Evolutionary conservation across 2,797 vertebrate genomes (phyloP), one percentile per base, ranked within the genome.

Genomic region (Parambassis ranga): DNA sequence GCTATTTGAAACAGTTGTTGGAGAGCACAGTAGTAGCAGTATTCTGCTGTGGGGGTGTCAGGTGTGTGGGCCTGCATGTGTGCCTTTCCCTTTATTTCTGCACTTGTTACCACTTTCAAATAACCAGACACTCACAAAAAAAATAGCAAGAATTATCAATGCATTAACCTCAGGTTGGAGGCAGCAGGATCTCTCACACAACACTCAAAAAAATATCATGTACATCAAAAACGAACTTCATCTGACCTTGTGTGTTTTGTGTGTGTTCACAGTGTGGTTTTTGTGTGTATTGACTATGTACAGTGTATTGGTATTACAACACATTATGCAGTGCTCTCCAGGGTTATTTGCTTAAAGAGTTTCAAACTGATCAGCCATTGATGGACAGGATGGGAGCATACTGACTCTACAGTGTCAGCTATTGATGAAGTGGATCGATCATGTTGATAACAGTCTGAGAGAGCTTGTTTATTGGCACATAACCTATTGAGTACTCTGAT

Each of bases 361-460:
- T 81, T 79, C 56, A 69, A 68, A 79, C 71, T 81, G 75, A 82
- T 83, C 53, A 61, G 77, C 23, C 44, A 62, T 31, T 80, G 81
- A 87, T 85, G 74, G 76, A 82, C 76, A 81, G 61, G 28, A 73
- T 61, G 23, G 75, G 48, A 75, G 43, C 52, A 65, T 3, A 71
- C 32, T 43, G 75, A 84, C 79, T 79, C 47, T 10, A 37, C 63
- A 10, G 64, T 82, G 75, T 83, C 81, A 87, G 51, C 33, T 87
- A 86, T 84, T 81, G 84, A 86, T 80, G 13, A 64, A 65, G 50
- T 6, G 41, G 69, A 80, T 85, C 47, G 28, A 86, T 87, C 35
- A 11, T 28, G 69, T 56, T 72, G 68, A 84, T 80, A 78, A 68
- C 24, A 56, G 57, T 58, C 65, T 66, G 39, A 37, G 66, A 79